Percentiles rank a stretch among this genome's conserved stretches.
These are phyloP conservation scores for Leptura quadrifasciata DNA, from an alignment of 2,888 invertebrate genomes.

Conservation along the genomic window DNA sequence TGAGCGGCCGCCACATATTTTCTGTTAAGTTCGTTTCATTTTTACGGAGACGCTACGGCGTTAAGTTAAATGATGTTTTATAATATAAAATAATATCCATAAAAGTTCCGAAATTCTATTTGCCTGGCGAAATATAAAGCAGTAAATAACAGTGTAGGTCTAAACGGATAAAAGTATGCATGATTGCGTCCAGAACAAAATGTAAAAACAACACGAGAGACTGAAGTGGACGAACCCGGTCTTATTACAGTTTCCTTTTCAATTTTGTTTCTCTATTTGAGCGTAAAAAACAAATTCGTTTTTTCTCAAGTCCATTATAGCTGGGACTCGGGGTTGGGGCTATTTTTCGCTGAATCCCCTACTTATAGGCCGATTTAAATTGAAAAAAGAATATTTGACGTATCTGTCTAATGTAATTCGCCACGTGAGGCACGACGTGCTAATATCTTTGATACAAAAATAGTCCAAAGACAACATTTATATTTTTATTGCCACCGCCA, in stretches of 20 bases:
- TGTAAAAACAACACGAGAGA: constrained; percentile 64
- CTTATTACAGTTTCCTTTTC: constrained; percentile 71
- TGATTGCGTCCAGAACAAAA: constrained; percentile 65
- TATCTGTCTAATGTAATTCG: constrained; percentile 45
- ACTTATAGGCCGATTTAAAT: constrained; percentile 48
- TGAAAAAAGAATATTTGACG: constrained; percentile 51
- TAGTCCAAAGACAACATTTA: background rate
- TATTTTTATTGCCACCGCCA: background rate
- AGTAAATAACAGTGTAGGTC: constrained; percentile 57
- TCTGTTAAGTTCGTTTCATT: background rate
- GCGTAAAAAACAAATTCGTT: constrained; percentile 72
- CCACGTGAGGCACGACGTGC: constrained; percentile 9
- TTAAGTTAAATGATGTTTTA: constrained; percentile 12
- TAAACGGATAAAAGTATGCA: constrained; percentile 66
- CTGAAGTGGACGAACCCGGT: constrained; percentile 60
- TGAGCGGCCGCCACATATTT: background rate
- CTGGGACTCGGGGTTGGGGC: constrained; percentile 40
- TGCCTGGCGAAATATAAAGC: constrained; percentile 46
- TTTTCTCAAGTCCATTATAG: constrained; percentile 71
- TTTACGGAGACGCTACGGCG: too few species aligned
- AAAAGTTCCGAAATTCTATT: constrained; percentile 49
- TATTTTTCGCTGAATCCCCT: constrained; percentile 47
- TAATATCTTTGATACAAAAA: background rate
- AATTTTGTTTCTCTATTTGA: constrained; percentile 72
- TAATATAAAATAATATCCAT: constrained; percentile 29